phyloP scores from a whole-genome alignment of 2,113 vertebrate genomes.

The Ammodytes marinus region DNA sequence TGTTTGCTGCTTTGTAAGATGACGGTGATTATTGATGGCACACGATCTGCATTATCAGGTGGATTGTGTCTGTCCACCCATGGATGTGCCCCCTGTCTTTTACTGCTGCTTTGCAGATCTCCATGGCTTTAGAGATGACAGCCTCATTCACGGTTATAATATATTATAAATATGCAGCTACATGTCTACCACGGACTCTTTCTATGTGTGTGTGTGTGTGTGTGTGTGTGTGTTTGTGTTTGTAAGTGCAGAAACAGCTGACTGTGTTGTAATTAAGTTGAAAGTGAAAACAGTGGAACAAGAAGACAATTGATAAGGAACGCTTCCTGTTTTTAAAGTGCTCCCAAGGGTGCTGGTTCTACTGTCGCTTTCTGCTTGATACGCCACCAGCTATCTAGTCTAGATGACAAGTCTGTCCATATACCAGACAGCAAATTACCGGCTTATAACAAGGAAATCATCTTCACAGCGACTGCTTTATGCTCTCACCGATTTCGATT shows the following conservation, averaged over 20 bases:
- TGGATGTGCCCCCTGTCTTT: conserved; percentile 16
- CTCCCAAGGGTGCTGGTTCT: conserved; percentile 2
- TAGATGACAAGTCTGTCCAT: not conserved
- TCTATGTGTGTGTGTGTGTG: conserved; percentile 4
- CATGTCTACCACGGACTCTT: conserved; percentile 48
- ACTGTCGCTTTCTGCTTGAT: not conserved
- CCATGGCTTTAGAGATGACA: conserved; percentile 52
- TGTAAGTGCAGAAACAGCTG: conserved; percentile 41
- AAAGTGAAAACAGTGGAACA: conserved; percentile 22
- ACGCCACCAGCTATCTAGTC: not conserved
- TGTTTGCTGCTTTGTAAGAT: conserved; percentile 29
- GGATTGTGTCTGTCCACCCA: conserved; percentile 53
- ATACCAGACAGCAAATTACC: conserved; percentile 13
- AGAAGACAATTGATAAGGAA: conserved; percentile 11
- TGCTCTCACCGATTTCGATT: not conserved
- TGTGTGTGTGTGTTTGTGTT: conserved; percentile 11
- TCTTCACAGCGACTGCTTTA: not conserved
- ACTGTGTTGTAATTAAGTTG: conserved; percentile 49
- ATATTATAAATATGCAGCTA: conserved; percentile 78
- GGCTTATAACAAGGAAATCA: not conserved
- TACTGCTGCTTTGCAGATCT: conserved; percentile 40
- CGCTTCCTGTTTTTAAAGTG: conserved; percentile 5
- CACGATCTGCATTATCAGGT: conserved; percentile 24
- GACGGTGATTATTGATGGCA: not conserved
- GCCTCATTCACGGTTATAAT: conserved; percentile 66